Percentiles rank a stretch among this genome's conserved stretches.
These are phyloP conservation scores for Larimichthys polyactis DNA, from an alignment of 2,113 vertebrate genomes.

Conservation along the genomic window DNA sequence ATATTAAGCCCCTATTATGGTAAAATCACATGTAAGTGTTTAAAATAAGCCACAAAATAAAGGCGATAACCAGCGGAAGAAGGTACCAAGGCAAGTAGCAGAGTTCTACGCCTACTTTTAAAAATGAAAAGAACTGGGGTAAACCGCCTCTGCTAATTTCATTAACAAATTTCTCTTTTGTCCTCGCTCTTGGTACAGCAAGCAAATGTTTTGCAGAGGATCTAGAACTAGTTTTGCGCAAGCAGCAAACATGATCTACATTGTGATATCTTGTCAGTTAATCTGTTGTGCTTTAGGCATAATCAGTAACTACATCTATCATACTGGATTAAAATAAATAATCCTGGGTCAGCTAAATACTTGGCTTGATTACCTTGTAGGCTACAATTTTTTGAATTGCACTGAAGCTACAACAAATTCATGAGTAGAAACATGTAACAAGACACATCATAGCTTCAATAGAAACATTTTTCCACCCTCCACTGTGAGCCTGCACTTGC, in stretches of 20 bases:
- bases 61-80: background rate
- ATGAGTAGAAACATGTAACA: background rate
- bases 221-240: background rate
- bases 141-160: background rate
- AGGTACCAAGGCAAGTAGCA: background rate
- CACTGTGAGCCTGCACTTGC: background rate
- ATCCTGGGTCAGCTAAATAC: background rate
- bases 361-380: background rate
- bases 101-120: background rate
- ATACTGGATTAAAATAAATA: background rate
- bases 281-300: background rate
- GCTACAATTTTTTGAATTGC: background rate
- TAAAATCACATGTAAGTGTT: background rate
- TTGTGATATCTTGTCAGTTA: background rate
- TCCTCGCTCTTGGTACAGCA: background rate
- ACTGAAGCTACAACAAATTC: background rate
- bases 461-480: background rate
- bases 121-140: background rate
- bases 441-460: constrained; percentile 6
- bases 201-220: background rate
- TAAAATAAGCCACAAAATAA: background rate
- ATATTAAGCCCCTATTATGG: background rate
- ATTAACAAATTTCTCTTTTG: background rate
- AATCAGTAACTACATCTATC: background rate
- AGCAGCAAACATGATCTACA: background rate